Percentiles rank a stretch among this genome's conserved stretches.
These are phyloP conservation scores for Scaptomyza pallida DNA, from an alignment of 1,140 invertebrate species.

Conservation along the genomic window DNA sequence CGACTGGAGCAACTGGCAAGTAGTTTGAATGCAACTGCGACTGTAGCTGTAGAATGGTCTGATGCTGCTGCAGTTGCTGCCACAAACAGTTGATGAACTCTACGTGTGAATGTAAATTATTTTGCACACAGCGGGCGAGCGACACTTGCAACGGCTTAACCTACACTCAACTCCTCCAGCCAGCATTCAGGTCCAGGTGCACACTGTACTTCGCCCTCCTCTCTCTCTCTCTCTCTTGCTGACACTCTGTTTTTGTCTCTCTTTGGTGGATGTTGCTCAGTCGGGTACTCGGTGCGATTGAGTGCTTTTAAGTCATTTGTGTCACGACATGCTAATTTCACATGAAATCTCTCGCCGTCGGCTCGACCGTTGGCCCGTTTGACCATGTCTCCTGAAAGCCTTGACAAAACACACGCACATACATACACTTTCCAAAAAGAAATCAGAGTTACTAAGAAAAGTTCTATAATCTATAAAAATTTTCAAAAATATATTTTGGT, in stretches of 20 bases:
- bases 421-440: slow-evolving; percentile 11
- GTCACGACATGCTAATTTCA: slow-evolving; percentile 83
- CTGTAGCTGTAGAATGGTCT: neutral
- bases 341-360: slow-evolving; percentile 80
- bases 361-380: slow-evolving; percentile 53
- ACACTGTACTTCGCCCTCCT: slow-evolving; percentile 6
- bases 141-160: slow-evolving; percentile 67
- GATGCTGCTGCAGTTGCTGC: slow-evolving; percentile 39
- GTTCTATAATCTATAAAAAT: too few species aligned
- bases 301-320: slow-evolving; percentile 83
- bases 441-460: too few species aligned
- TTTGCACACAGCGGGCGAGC: slow-evolving; percentile 76
- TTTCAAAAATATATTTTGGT: too few species aligned
- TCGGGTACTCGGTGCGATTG: slow-evolving; percentile 67
- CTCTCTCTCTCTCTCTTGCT: slow-evolving; percentile 11
- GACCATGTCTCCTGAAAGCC: slow-evolving; percentile 70
- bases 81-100: slow-evolving; percentile 81
- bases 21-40: neutral
- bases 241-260: too few species aligned
- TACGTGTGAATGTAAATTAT: slow-evolving; percentile 79
- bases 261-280: slow-evolving; percentile 23
- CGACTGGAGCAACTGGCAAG: slow-evolving; percentile 22
- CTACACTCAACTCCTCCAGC: slow-evolving; percentile 25
- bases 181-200: slow-evolving; percentile 6
- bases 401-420: slow-evolving; percentile 49